Conservation (phyloP, 2,113 vertebrate species). For the Eptesicus fuscus region DNA sequence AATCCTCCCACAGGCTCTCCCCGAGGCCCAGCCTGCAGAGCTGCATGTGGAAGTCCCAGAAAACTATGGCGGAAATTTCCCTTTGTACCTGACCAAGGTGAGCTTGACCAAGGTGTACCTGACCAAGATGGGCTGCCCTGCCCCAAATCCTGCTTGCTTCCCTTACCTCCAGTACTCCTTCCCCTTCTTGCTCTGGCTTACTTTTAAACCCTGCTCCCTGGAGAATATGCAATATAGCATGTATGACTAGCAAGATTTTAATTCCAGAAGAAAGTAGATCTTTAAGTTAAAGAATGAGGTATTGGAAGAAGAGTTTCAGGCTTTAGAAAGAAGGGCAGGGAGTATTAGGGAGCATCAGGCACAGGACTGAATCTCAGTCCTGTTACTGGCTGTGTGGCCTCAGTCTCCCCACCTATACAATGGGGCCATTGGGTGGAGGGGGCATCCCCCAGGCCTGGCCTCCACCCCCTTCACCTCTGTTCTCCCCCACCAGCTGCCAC, state of each 20-base stretch:
- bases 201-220: not conserved
- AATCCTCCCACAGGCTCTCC: constrained; percentile 21
- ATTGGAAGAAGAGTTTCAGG: not conserved
- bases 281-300: not conserved
- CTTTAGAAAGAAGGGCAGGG: not conserved
- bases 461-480: not conserved
- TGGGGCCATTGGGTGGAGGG: not conserved
- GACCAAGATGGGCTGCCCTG: constrained; percentile 63
- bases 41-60: constrained; percentile 81
- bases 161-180: not conserved
- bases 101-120: constrained; percentile 77
- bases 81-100: constrained; percentile 88
- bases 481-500: constrained; percentile 13
- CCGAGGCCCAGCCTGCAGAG: not conserved
- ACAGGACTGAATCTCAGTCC: not conserved
- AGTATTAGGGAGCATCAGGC: not conserved
- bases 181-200: not conserved
- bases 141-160: not conserved
- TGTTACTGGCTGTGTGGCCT: not conserved
- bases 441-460: not conserved
- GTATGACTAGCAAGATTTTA: not conserved
- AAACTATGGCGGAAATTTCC: constrained; percentile 85
- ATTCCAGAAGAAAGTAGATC: not conserved
- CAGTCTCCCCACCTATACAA: not conserved
- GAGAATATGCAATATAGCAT: not conserved